These are phyloP conservation scores for Pseudococcus viburni DNA, from an alignment of 2,888 invertebrate genomes.

Conservation along the genomic window DNA sequence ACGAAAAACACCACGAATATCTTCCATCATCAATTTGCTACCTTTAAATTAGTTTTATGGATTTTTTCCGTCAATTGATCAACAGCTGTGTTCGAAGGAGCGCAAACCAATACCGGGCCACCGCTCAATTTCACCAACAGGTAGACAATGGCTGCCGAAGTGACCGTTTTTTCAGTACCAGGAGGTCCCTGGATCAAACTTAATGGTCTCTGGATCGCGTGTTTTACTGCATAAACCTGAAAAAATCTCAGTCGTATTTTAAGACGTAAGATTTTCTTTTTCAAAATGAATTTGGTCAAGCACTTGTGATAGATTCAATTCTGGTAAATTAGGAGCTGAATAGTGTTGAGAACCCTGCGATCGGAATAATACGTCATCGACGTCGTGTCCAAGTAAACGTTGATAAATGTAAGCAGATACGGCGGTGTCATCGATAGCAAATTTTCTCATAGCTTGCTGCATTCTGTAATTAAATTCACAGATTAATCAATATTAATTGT, in stretches of 20 bases:
- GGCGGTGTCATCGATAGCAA: slow-evolving; percentile 95
- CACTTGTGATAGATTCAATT: slow-evolving; percentile 95
- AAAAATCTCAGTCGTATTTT: background rate
- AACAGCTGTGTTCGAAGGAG: slow-evolving; percentile 99
- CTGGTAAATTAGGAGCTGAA: slow-evolving; percentile 97
- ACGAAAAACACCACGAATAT: background rate
- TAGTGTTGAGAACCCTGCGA: slow-evolving; percentile 95
- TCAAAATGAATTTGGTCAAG: slow-evolving; percentile 17
- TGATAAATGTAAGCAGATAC: too few relatives aligned
- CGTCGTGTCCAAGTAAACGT: too few relatives aligned
- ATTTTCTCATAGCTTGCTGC: slow-evolving; percentile 93
- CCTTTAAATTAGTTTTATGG: slow-evolving; percentile 94
- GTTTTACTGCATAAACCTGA: slow-evolving; percentile 95
- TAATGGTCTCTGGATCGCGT: slow-evolving; percentile 94
- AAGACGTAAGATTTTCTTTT: background rate
- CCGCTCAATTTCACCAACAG: slow-evolving; percentile 95
- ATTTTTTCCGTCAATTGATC: slow-evolving; percentile 99
- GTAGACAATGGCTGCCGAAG: slow-evolving; percentile 98
- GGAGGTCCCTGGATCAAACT: slow-evolving; percentile 98
- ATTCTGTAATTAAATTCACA: slow-evolving; percentile 76
- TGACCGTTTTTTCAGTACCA: slow-evolving; percentile 98
- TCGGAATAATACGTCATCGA: too few relatives aligned
- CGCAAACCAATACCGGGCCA: slow-evolving; percentile 96
- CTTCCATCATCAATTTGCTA: slow-evolving; percentile 70
- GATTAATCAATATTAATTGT: background rate